Evolutionary conservation across 1,140 invertebrate species (phyloP).

Genomic region (Cataglyphis hispanica): DNA sequence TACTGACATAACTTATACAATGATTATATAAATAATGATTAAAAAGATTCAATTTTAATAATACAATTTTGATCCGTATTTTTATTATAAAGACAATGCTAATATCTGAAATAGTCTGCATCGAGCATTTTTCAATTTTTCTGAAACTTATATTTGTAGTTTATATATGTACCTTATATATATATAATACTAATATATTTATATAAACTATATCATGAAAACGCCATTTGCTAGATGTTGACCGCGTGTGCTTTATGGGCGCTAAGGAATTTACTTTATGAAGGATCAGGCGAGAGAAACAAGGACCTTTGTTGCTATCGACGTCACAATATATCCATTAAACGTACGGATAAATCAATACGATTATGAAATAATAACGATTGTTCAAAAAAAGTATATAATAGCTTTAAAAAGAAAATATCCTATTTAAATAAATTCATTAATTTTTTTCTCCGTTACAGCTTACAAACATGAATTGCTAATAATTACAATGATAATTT

Average conservation of each 20-base stretch:
- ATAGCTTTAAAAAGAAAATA: background rate
- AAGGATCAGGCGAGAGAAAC: background rate
- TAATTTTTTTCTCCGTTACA: background rate
- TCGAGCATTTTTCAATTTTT: background rate
- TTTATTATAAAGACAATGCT: background rate
- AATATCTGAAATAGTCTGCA: background rate
- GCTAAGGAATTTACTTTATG: conserved; percentile 54
- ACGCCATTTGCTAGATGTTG: conserved; percentile 42
- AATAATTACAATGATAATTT: background rate
- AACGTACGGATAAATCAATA: conserved; percentile 31
- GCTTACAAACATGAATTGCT: background rate
- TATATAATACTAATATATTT: conserved; percentile 29
- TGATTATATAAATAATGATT: background rate
- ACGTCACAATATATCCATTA: conserved; percentile 15
- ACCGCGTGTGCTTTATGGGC: conserved; percentile 70
- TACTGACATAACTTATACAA: background rate
- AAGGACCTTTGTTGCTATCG: background rate
- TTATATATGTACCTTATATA: background rate
- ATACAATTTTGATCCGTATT: background rate
- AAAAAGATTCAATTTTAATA: background rate
- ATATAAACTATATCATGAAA: conserved; percentile 43
- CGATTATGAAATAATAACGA: background rate
- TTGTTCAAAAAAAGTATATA: background rate
- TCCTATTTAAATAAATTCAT: background rate
- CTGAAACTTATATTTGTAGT: background rate